Percentiles rank a stretch among this genome's conserved stretches.
Conservation (phyloP, 2,888 invertebrate genomes). For the Drosophila sordidula region DNA sequence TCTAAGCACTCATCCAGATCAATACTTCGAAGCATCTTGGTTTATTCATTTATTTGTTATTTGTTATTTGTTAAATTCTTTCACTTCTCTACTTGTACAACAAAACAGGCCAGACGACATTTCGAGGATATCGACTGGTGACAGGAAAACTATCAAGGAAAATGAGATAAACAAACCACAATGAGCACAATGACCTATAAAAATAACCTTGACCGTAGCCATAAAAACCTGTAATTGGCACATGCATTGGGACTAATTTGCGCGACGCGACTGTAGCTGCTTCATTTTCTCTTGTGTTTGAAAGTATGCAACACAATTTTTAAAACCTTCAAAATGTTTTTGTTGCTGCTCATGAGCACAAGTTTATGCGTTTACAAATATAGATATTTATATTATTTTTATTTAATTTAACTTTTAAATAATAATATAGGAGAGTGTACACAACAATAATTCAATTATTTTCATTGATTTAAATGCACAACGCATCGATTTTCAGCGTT, state of each 20-base stretch:
- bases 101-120: neutral
- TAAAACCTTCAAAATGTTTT: neutral
- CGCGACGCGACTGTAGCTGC: slow-evolving; percentile 15
- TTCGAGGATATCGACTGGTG: slow-evolving; percentile 15
- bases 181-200: slow-evolving; percentile 39
- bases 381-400: neutral
- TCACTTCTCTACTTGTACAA: neutral
- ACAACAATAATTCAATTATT: neutral
- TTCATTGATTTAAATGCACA: slow-evolving; percentile 39
- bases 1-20: neutral
- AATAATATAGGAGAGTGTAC: neutral
- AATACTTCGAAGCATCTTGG: neutral
- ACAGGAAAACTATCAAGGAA: slow-evolving; percentile 13
- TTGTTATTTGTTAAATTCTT: neutral
- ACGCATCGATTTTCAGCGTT: neutral
- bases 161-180: slow-evolving; percentile 2
- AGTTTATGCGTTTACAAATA: neutral
- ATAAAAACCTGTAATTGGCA: slow-evolving; percentile 35
- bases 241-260: neutral
- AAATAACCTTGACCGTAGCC: slow-evolving; percentile 41
- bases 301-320: slow-evolving; percentile 34
- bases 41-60: neutral
- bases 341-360: neutral
- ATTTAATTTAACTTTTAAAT: neutral
- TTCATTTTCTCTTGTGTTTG: neutral